Conservation (phyloP, 1,140 invertebrate species). For the Limonius californicus region DNA sequence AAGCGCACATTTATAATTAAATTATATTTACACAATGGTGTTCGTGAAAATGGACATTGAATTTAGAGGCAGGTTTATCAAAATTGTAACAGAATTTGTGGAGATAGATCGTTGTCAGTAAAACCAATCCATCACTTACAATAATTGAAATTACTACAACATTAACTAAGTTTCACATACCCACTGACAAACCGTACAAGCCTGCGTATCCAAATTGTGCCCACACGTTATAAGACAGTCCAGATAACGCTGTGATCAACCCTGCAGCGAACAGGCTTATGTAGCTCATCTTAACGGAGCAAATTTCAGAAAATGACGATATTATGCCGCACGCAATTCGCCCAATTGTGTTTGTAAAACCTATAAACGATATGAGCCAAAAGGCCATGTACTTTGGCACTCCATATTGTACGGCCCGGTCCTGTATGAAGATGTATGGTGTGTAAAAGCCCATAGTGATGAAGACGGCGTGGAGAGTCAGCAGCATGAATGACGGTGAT, state of each 20-base stretch:
- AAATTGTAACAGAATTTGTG: too few species aligned
- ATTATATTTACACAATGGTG: too few species aligned
- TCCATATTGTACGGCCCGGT: conserved; percentile 48
- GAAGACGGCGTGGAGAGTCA: conserved; percentile 81
- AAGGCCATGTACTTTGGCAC: conserved; percentile 53
- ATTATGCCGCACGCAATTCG: conserved; percentile 68
- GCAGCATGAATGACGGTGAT: conserved; percentile 81
- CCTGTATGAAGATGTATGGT: conserved; percentile 80
- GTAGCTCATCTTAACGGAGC: conserved; percentile 33
- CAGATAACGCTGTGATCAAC: conserved; percentile 28
- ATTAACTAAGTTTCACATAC: conserved; percentile 34
- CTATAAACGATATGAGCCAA: conserved; percentile 80
- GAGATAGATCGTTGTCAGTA: too few species aligned
- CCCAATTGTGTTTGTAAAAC: conserved; percentile 83
- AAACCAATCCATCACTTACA: too few species aligned
- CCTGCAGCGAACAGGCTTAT: conserved; percentile 34
- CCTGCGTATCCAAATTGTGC: conserved; percentile 27
- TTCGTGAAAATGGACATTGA: too few species aligned
- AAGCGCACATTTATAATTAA: too few species aligned
- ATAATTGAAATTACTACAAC: too few species aligned
- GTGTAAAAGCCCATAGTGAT: conserved; percentile 92
- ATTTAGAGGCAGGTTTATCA: too few species aligned
- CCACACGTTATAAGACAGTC: conserved; percentile 24
- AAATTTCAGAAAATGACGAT: conserved; percentile 31
- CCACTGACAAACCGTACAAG: conserved; percentile 34